Evolutionary conservation across 1,140 invertebrate genomes (phyloP), one percentile per base, ranked within the genome.

Genomic region (Dinothrombium tinctorium): DNA sequence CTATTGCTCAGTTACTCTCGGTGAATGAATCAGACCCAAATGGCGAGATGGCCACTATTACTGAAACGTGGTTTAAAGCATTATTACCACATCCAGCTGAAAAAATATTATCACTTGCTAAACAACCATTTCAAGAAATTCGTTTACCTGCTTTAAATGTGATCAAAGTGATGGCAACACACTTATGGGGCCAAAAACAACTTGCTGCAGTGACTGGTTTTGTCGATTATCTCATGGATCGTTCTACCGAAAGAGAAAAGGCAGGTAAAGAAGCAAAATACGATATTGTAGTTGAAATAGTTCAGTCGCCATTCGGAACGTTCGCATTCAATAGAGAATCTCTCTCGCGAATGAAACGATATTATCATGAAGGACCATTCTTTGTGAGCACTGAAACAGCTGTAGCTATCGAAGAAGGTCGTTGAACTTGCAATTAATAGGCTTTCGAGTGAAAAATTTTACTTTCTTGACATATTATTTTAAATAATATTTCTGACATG

Each of bases 211-310:
- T 57, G 41, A 59, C 69, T 62, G 74, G 76, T 22, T 65, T 82
- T 25, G 50, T 73, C 3, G 77, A 82, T 55, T 80, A 72, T 54
- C 54, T 83, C 3, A 52, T 83, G 2, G 71, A 82, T 50, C 59
- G 77, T 22, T 63, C 64, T 37, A 59, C 65, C 1, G 73, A 78
- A 53, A 59, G 65, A 1, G 65, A 65, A 39, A 79, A 76, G 51
- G 68, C 74, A 42, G 70, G 69, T 19, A 58, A 58, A 42, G 71
- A 76, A 50, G 54, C 59, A 0, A 83, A 82, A 53, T 82, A 68
- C 58, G 65, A 69, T 44, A 62, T 83, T 15, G 63, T 83, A 6
- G 63, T 64, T 47, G 59, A 61, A 33, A 54, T 84, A 21, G 60
- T 68, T 1, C 58, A 64, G n/a, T 61, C 60, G 11, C 57, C 59